These are phyloP conservation scores for Ictalurus punctatus DNA, from an alignment of 2,113 vertebrate species.

Conservation along the genomic window DNA sequence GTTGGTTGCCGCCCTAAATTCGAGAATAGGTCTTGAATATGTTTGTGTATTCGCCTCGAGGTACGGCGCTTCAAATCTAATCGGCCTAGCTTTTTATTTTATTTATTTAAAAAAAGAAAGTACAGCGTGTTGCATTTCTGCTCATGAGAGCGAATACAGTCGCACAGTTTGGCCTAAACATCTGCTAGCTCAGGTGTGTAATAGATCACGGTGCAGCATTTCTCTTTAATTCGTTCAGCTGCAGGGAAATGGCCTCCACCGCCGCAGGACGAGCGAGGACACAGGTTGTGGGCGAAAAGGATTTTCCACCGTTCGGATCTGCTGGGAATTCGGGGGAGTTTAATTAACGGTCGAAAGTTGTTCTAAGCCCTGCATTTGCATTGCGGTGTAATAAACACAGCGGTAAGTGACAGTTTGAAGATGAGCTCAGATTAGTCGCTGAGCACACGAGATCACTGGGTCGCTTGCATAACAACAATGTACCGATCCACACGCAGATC, in stretches of 20 bases:
- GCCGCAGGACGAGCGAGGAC: background rate
- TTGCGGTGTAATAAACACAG: background rate
- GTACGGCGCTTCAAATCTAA: background rate
- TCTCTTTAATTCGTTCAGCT: background rate
- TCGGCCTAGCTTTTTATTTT: background rate
- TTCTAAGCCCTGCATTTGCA: slow-evolving; percentile 4
- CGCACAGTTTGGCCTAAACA: background rate
- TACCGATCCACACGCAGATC: background rate
- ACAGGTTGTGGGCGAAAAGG: background rate
- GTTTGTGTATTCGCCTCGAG: background rate
- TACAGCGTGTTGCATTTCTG: background rate
- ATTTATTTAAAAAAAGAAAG: background rate
- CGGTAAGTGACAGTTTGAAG: background rate
- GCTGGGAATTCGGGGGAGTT: slow-evolving; percentile 10
- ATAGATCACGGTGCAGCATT: background rate
- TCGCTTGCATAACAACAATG: background rate
- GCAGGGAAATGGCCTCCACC: background rate
- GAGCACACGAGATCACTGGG: slow-evolving; percentile 12
- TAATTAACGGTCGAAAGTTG: slow-evolving; percentile 32
- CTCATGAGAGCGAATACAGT: background rate
- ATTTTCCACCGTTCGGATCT: background rate
- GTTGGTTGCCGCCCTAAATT: too few species aligned
- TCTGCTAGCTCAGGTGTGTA: background rate
- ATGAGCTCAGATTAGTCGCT: slow-evolving; percentile 19
- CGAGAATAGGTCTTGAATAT: too few species aligned